A percentile compares a stretch with the other conserved stretches of the same genome.
Evolutionary conservation across 2,888 invertebrate genomes (phyloP).

Genomic region (Drosophila eohydei): DNA sequence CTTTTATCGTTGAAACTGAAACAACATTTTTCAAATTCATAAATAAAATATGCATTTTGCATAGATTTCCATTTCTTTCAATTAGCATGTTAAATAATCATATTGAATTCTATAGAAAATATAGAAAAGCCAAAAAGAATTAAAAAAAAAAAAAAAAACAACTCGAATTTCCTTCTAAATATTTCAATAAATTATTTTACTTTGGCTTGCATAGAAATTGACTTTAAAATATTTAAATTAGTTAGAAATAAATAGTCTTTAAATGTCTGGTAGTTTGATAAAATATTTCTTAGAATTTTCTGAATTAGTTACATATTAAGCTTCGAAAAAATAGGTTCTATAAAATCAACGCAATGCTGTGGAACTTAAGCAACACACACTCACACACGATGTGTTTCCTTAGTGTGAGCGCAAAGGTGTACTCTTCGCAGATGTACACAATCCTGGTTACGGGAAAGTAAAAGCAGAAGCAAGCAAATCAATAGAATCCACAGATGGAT

Average conservation of each 20-base stretch:
- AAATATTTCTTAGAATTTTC: no score
- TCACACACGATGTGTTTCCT: background rate
- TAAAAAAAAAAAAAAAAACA: background rate
- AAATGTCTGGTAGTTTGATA: background rate
- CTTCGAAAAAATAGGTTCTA: background rate
- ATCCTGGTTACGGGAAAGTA: background rate
- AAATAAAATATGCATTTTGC: constrained; percentile 64
- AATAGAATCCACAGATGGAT: background rate
- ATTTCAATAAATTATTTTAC: background rate
- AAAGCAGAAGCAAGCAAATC: background rate
- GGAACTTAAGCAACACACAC: background rate
- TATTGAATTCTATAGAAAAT: background rate
- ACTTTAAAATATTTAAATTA: background rate
- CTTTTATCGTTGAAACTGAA: constrained; percentile 56
- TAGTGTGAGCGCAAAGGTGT: background rate
- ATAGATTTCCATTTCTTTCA: constrained; percentile 52
- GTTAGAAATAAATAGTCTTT: background rate
- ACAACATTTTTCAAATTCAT: constrained; percentile 42
- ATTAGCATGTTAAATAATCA: constrained; percentile 34
- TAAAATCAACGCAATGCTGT: background rate
- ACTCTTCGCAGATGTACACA: background rate
- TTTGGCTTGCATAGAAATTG: background rate
- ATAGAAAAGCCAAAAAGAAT: background rate
- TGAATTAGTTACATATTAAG: background rate
- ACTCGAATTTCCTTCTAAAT: background rate